These are phyloP conservation scores for Valencia hispanica DNA, from an alignment of 2,797 vertebrate species.

Conservation along the genomic window DNA sequence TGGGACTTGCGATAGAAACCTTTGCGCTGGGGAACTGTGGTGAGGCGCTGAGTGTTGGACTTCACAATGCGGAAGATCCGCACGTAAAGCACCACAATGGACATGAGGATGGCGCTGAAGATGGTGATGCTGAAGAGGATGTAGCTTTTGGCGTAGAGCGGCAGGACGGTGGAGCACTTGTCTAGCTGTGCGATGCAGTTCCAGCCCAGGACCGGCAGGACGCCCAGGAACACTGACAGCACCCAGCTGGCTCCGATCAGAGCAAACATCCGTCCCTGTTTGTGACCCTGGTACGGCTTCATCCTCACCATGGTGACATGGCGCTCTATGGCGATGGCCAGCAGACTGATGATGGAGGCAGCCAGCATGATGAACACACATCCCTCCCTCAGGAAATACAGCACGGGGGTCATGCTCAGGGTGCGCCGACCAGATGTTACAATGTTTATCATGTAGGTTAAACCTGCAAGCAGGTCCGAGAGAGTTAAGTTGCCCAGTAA, in stretches of 20 bases:
- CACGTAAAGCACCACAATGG: conserved; percentile 88
- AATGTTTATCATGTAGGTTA: conserved; percentile 90
- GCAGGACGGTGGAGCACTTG: conserved; percentile 88
- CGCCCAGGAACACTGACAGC: conserved; percentile 83
- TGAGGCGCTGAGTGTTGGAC: conserved; percentile 80
- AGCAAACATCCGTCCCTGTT: conserved; percentile 85
- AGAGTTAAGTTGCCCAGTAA: conserved; percentile 89
- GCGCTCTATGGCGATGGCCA: conserved; percentile 91
- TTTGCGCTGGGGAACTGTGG: conserved; percentile 65
- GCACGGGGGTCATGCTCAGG: conserved; percentile 84
- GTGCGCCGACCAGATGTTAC: conserved; percentile 88
- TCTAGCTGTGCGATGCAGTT: conserved; percentile 86
- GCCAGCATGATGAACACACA: conserved; percentile 89
- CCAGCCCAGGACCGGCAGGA: conserved; percentile 89
- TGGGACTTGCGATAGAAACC: conserved; percentile 80
- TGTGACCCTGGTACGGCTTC: conserved; percentile 86
- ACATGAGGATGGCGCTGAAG: conserved; percentile 83
- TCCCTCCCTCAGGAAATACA: conserved; percentile 89
- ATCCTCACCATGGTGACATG: conserved; percentile 91
- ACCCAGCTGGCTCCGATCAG: conserved; percentile 88
- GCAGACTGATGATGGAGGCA: conserved; percentile 88
- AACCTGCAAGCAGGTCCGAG: conserved; percentile 89
- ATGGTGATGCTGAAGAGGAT: conserved; percentile 87
- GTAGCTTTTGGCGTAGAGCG: conserved; percentile 89
- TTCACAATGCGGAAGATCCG: conserved; percentile 89